Base-by-base conservation (phyloP, 2,888 invertebrate genomes). In the Cryptops parisi region DNA sequence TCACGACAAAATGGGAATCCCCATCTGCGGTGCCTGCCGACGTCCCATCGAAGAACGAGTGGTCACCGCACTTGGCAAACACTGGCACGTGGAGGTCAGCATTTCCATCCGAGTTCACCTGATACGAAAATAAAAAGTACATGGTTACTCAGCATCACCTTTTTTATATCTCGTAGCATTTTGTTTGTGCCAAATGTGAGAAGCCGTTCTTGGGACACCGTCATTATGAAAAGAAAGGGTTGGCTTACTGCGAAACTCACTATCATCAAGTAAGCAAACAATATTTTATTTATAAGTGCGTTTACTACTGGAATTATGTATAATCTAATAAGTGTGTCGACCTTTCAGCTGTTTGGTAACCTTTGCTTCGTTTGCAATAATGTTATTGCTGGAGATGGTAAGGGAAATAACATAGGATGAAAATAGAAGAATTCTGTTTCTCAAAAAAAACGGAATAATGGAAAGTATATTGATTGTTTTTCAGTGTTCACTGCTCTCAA, bases 1-100 rank as follows among this genome's bases (percentile, higher is more conserved):
- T 67, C 96, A 97, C 67, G 97, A 97, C 71, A 96, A 97, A 75
- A 97, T 98, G 96, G 97, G 97, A 25, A 94, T 99, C 59, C 97
- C 98, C n/a, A 98, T 99, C 62, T 99, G 98, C 70, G 98, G 97
- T 26, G 98, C 98, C 50, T 98, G 98, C 69, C 84, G 97, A 50
- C 82, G 97, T 25, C 98, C 98, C 1, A 97, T 98, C 60, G 98
- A 99, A 70, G 98, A 98, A 70, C 78, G 98, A 56, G 94, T 99
- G 25, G 96, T 98, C 9, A 97, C 97, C 27, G 98, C 98, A 12
- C 74, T 98, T 25, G 98, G 94, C 25, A 96, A 96, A 72, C 89
- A 94, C 67, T 96, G 94, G 94, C 96, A 97, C 70, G 94, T 96
- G 24, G 94, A 94, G 78, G 84, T 84, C 19, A 21, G n/a, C 6